These are phyloP conservation scores for Dasypolia templi DNA, from an alignment of 2,888 invertebrate species.

Conservation along the genomic window DNA sequence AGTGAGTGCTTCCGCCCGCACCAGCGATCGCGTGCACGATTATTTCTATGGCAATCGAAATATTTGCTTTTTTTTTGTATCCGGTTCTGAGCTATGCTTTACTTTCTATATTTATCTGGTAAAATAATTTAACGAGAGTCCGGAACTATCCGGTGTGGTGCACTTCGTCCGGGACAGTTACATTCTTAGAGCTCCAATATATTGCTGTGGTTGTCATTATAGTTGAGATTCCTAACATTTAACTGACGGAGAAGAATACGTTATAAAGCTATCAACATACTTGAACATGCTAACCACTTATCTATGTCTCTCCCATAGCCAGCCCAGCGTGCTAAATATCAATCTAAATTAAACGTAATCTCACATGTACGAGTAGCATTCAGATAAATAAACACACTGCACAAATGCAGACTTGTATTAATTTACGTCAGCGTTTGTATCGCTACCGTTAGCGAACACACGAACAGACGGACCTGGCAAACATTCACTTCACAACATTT, in stretches of 20 bases:
- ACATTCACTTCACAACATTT: background rate
- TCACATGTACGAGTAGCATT: slow-evolving; percentile 15
- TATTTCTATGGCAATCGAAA: background rate
- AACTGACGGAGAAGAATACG: background rate
- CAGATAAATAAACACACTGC: slow-evolving; percentile 9
- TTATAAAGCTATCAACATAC: background rate
- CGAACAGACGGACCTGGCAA: background rate
- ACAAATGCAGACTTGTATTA: slow-evolving; percentile 7
- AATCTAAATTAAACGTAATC: slow-evolving; percentile 35
- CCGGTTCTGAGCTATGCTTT: background rate
- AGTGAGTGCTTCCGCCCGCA: background rate
- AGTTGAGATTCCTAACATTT: background rate
- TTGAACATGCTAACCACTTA: background rate
- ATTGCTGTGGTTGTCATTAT: background rate
- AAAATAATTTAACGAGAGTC: background rate
- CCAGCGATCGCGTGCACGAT: background rate
- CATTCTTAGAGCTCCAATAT: background rate
- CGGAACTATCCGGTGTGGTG: too few species aligned
- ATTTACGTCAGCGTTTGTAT: slow-evolving; percentile 15
- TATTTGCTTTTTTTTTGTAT: background rate
- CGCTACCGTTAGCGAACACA: background rate
- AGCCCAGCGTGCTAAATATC: background rate
- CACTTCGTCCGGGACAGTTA: too few species aligned
- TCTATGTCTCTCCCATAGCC: background rate
- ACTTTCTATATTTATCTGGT: too few species aligned